These are phyloP conservation scores for Scyliorhinus canicula DNA, from an alignment of 2,797 vertebrate genomes.

Conservation along the genomic window DNA sequence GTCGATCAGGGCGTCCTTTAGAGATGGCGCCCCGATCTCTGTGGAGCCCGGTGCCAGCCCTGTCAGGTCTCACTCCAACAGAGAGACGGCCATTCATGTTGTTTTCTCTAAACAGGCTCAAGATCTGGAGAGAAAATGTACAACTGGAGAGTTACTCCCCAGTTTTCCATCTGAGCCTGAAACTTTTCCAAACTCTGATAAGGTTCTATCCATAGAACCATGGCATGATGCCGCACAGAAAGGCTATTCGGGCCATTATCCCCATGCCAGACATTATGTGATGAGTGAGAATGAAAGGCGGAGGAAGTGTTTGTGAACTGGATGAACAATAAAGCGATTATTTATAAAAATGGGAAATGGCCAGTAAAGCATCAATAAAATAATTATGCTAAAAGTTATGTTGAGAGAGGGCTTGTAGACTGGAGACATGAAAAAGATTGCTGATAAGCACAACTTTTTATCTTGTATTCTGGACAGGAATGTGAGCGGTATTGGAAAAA, in stretches of 20 bases:
- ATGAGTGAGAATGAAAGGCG: neutral
- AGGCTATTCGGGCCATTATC: neutral
- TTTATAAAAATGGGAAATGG: slow-evolving; percentile 41
- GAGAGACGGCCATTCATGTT: too few relatives aligned
- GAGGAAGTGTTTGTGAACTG: neutral
- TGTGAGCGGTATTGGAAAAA: neutral
- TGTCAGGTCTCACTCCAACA: too few relatives aligned
- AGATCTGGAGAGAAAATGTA: too few relatives aligned
- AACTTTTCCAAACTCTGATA: too few relatives aligned
- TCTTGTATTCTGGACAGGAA: neutral
- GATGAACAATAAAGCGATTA: slow-evolving; percentile 42
- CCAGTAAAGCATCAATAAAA: slow-evolving; percentile 38
- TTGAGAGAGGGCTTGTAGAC: neutral
- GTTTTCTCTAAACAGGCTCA: too few relatives aligned
- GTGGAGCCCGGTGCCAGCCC: too few relatives aligned
- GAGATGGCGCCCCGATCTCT: too few relatives aligned
- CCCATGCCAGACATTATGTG: neutral
- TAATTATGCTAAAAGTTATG: slow-evolving; percentile 44
- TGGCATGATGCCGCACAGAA: too few relatives aligned
- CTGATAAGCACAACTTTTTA: neutral
- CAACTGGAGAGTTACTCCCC: too few relatives aligned
- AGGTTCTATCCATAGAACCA: too few relatives aligned
- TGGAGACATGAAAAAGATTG: neutral
- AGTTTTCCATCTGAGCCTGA: too few relatives aligned
- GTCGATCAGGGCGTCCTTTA: too few relatives aligned